Base-by-base conservation (phyloP, 2,888 invertebrate species). In the Cylindroiulus punctatus region DNA sequence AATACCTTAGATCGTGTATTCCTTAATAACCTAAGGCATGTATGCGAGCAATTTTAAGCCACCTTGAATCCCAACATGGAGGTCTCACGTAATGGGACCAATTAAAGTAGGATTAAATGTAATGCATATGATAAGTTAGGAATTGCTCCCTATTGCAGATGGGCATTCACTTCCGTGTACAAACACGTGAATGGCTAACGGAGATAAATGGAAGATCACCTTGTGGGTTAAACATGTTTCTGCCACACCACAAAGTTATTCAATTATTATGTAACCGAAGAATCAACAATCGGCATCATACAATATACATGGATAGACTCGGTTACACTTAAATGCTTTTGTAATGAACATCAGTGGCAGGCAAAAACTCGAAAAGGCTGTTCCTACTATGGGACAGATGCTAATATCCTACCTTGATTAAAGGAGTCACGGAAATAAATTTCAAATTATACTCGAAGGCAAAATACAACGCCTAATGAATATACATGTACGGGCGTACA, bases 11-110 rank as follows among this genome's bases (percentile, higher is more conserved):
- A 65, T 26, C 12, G 65, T 22, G 26, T 52, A 17, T 65, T 65
- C 65, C 65, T 26, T 65, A n/a, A 65, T 65, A 65, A 65, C 26
- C 65, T 65, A 65, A 65, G 22, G 65, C 52, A n/a, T 19, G n/a
- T n/a, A n/a, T n/a, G 47, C 52, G 19, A 52, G 52, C 52, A 65
- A n/a, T 26, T 65, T 65, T 65, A 65, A 65, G 22, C 26, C 65
- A 65, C 26, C 65, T 57, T 26, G 26, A n/a, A 65, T 65, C 26
- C 65, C 65, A 26, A 26, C 65, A 65, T 65, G 0, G 14, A 57
- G 3, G 22, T n/a, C 17, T n/a, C 65, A 26, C 19, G 65, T 26
- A 10, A 26, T 26, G 65, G 22, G 26, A 65, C 65, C 22, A 65
- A 65, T 65, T 65, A 65, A 26, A 65, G 26, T 3, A n/a, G 65